Evolutionary conservation across 1,140 invertebrate species (phyloP), one percentile per base, ranked within the genome.

Genomic region (Linepithema humile): DNA sequence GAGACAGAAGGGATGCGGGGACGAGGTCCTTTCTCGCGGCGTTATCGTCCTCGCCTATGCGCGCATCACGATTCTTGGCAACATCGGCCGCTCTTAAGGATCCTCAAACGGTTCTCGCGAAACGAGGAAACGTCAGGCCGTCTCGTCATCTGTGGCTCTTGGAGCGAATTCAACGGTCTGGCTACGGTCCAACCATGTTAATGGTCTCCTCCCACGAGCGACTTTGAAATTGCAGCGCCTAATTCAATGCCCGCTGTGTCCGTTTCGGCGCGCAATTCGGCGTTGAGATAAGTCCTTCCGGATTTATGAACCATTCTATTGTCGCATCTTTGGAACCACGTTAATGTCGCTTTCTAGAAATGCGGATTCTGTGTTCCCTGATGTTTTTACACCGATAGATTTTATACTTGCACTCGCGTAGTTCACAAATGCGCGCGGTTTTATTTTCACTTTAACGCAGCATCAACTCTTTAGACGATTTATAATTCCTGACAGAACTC

Each of bases 11-110:
- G 57, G 26, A 29, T 0, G n/a, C 50, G 55, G n/a, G 55, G 26
- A 64, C 50, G 70, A 64, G 6, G 75, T 5, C 55, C 20, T 40
- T 62, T 69, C 1, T 43, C 20, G 15, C n/a, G 73, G 40, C 32
- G 57, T 80, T 85, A 40, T 64, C 77, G 32, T 72, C 60, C 53
- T 62, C 35, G 59, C 40, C 83, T 50, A n/a, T n/a, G n/a, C 38
- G 29, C 32, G 32, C 69, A 69, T 65, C 83, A 80, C 83, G 57
- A 62, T 43, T 85, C 60, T 86, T 86, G 83, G 73, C 85, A 86
- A 80, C 75, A 40, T 64, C 57, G 62, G 20, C 48, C 29, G 62
- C 48, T 55, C 35, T 69, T 78, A 69, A 78, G 62, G 75, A 78
- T 78, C 62, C 75, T 69, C 75, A 69, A 78, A 53, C 62, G 32